These are phyloP conservation scores for Turdus rufiventris DNA, from an alignment of 2,113 vertebrate species.

Conservation along the genomic window DNA sequence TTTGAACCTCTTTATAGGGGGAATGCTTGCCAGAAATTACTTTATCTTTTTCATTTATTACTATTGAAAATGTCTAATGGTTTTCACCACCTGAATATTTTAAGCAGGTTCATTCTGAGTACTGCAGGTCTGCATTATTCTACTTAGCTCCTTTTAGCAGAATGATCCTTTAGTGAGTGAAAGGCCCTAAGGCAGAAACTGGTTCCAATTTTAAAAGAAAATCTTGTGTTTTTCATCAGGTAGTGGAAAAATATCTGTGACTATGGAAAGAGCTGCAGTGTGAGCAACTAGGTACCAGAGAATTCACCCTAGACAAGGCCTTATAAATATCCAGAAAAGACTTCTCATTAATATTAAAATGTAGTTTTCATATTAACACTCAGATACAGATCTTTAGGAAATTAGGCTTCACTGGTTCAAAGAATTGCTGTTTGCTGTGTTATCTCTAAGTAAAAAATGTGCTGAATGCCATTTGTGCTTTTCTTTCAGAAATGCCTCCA, in stretches of 20 bases:
- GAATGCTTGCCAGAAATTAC: slow-evolving; percentile 17
- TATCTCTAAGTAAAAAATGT: neutral
- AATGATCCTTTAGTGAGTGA: slow-evolving; percentile 11
- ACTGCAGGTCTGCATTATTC: neutral
- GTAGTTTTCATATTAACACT: neutral
- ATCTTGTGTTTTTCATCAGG: slow-evolving; percentile 8
- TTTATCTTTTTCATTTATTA: slow-evolving; percentile 8
- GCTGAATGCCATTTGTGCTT: neutral
- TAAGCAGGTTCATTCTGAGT: slow-evolving; percentile 12
- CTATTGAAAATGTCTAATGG: neutral
- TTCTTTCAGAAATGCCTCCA: neutral
- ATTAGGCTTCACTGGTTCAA: neutral
- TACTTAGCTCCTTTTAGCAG: slow-evolving; percentile 21
- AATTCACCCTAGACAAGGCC: neutral
- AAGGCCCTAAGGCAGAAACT: slow-evolving; percentile 18
- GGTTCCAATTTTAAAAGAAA: slow-evolving; percentile 17
- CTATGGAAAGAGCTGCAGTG: neutral
- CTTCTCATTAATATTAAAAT: neutral
- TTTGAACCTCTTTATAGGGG: neutral
- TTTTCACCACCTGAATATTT: slow-evolving; percentile 46
- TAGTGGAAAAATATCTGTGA: neutral
- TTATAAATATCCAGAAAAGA: neutral
- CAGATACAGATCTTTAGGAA: neutral
- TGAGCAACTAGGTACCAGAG: neutral
- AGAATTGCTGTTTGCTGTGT: neutral